Evolutionary conservation across 2,888 invertebrate genomes (phyloP), one percentile per base, ranked within the genome.

Genomic region (Mactromeris polynyma): DNA sequence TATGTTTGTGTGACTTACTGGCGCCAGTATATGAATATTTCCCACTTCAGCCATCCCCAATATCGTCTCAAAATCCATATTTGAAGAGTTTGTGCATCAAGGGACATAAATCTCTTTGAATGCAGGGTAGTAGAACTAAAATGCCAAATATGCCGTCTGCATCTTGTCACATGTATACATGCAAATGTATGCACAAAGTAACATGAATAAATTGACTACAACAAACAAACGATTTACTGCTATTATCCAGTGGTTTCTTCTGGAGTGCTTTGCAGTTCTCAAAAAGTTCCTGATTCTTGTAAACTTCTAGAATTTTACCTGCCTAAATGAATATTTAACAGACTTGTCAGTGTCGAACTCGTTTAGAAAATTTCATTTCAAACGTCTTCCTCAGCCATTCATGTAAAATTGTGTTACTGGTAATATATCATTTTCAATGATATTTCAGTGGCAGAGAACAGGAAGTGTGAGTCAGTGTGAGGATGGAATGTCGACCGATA

Each of bases 401-500:
- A 46, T 46, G 46, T 46, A 46, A 4, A 46, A 3, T 46, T 14
- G 17, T 11, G 17, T 46, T 46, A 46, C 17, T 4, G 46, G 6
- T 17, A 46, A 4, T 40, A 40, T 40, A 40, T 40, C 40, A 7
- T 40, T 11, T 40, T 40, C 40, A 40, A 40, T 40, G 40, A 26
- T 64, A 0, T 89, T 87, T 36, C 92, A 94, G 94, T 92, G 88
- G 89, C 94, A 94, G 88, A 92, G 94, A 80, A 94, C 93, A 81
- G 93, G 92, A 36, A 94, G 94, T 86, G 92, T 93, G 77, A 94
- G 95, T 84, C 93, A 94, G 51, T 94, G 94, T 33, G 95, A 95
- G 81, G 95, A 95, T 88, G 93, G 93, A 11, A 93, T 94, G 87
- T 94, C 94, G 1, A 94, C 94, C 14, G 91, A 91, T 73, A 91